These are phyloP conservation scores for Corapipo altera DNA, from an alignment of 2,113 vertebrate genomes.

Conservation along the genomic window DNA sequence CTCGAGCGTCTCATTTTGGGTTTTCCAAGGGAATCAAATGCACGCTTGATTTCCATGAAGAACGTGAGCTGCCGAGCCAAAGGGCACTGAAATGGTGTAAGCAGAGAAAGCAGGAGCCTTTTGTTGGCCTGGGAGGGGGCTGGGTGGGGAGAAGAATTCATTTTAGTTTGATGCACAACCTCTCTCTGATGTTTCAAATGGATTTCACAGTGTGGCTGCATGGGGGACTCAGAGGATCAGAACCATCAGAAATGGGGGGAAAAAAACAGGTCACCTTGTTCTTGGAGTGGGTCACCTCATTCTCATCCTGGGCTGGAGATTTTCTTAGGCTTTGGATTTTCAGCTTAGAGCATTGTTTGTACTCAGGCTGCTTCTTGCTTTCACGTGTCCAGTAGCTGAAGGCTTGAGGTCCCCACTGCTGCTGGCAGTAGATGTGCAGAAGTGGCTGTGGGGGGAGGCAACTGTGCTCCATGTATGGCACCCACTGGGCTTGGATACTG, in stretches of 20 bases:
- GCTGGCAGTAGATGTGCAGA: background rate
- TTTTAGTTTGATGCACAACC: background rate
- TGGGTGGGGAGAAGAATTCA: background rate
- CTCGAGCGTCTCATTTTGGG: background rate
- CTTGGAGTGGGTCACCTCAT: background rate
- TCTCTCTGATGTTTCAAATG: conserved; percentile 43
- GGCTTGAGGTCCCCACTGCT: background rate
- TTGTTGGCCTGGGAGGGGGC: background rate
- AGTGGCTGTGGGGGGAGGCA: background rate
- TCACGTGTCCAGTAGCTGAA: accelerated
- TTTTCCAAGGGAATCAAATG: background rate
- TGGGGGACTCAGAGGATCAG: background rate
- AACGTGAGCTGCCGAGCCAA: background rate
- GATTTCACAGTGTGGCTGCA: conserved; percentile 3
- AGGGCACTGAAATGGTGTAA: background rate
- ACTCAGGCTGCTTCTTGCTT: background rate
- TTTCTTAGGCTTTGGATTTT: background rate
- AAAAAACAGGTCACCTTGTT: background rate
- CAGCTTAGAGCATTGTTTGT: background rate
- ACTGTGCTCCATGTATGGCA: accelerated
- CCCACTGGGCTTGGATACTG: background rate
- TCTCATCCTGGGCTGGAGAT: background rate
- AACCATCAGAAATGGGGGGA: background rate
- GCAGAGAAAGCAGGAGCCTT: conserved; percentile 1
- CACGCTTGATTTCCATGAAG: conserved; percentile 39